Conservation (phyloP, 2,888 invertebrate genomes). For the Drosophila ezoana region DNA sequence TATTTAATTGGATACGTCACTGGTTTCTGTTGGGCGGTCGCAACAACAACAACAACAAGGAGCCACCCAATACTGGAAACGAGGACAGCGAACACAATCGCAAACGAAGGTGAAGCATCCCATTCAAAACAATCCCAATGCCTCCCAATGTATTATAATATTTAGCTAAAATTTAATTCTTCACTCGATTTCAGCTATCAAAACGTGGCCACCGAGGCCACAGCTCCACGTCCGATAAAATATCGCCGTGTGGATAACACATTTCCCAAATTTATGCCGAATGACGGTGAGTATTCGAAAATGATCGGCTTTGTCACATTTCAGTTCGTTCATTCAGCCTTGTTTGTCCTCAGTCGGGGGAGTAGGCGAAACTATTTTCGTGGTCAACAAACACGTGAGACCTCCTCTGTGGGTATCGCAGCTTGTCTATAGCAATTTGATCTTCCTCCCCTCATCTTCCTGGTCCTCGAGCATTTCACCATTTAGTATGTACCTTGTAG, state of each 20-base stretch:
- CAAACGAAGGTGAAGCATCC: constrained; percentile 39
- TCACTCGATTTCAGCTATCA: constrained; percentile 8
- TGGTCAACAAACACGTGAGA: no score
- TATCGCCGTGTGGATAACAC: constrained; percentile 70
- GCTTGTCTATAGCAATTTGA: no score
- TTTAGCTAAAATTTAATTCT: neutral
- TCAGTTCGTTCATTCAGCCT: neutral
- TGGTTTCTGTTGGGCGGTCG: constrained; percentile 44
- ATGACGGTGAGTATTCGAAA: constrained; percentile 49
- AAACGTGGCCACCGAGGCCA: neutral
- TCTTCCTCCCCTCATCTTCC: no score
- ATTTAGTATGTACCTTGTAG: no score
- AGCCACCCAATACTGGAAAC: constrained; percentile 27
- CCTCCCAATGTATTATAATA: neutral
- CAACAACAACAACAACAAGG: constrained; percentile 47
- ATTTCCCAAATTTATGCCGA: constrained; percentile 67
- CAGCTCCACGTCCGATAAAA: constrained; percentile 35
- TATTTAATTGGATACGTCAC: constrained; percentile 67
- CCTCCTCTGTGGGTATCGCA: no score
- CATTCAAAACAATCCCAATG: neutral
- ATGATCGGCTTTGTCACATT: neutral
- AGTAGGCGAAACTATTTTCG: no score
- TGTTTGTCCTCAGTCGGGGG: no score
- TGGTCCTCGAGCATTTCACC: no score
- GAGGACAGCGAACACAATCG: constrained; percentile 1